Evolutionary conservation across 1,140 invertebrate species (phyloP), one percentile per base, ranked within the genome.

Genomic region (Diorhabda sublineata): DNA sequence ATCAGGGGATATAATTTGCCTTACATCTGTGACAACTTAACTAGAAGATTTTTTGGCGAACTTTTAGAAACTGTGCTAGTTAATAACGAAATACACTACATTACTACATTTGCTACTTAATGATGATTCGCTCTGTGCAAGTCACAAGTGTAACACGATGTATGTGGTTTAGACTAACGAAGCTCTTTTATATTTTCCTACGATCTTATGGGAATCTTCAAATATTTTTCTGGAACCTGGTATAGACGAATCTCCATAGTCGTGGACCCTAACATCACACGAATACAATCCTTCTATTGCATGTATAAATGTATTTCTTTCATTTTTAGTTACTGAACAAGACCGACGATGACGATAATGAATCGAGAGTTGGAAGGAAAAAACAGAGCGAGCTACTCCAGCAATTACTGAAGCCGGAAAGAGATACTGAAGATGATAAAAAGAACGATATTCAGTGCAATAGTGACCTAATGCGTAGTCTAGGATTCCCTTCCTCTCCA

Each of bases 271-370:
- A 26, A 26, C 26, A 26, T 26, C 26, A 26, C 26, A 26, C 26
- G 1, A 26, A 26, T 56, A 56, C 6, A 56, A 56, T 56, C n/a
- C 45, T 6, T 64, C 44, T 56, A 42, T 5, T 5, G 9, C 41
- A 61, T 61, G 57, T 60, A 45, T 68, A 63, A 47, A 52, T 45
- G 9, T 56, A 7, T 58, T 9, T 47, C 4, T 68, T 74, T 64
- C 71, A 11, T 73, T 85, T 83, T 41, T 80, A 95, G 91, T 86
- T 96, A 77, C 83, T 96, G 43, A 95, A 94, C 77, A 91, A 92
- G 67, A 92, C 91, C 81, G 90, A 87, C 61, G 92, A 95, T 71
- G 92, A 95, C 71, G 91, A 93, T 72, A 91, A 93, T 72, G 87
- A 88, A 71, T 82, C 84, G 66, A 81, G 85, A 72, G 83, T 80